Conservation (phyloP, 2,113 vertebrate species). For the Trogon melanurus region DNA sequence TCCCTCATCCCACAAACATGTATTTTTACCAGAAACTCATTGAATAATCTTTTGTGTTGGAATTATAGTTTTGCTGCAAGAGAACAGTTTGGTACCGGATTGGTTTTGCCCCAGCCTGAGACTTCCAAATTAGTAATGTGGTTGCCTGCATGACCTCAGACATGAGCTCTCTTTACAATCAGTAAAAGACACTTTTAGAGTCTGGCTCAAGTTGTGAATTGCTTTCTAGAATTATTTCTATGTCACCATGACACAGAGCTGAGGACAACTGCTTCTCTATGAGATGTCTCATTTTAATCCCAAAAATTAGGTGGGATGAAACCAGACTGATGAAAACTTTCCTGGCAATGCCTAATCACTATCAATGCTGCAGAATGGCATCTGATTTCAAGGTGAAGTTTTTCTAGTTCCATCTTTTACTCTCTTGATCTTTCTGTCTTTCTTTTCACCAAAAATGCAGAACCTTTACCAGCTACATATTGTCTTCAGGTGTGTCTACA, state of each 20-base stretch:
- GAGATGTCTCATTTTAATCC: not conserved
- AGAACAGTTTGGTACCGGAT: not conserved
- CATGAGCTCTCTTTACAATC: not conserved
- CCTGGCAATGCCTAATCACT: not conserved
- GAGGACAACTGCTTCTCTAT: not conserved
- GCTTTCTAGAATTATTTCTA: not conserved
- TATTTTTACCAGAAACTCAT: not conserved
- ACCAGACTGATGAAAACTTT: not conserved
- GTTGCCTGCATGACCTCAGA: not conserved
- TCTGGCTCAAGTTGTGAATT: not conserved
- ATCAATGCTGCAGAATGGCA: not conserved
- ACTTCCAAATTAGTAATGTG: not conserved
- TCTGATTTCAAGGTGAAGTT: not conserved
- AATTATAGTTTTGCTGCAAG: not conserved
- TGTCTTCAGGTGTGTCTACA: not conserved
- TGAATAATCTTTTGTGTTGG: not conserved
- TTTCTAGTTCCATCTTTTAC: not conserved
- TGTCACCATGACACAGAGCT: not conserved
- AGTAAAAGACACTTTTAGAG: not conserved
- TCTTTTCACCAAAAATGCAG: not conserved
- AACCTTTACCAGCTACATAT: not conserved
- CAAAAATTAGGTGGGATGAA: not conserved
- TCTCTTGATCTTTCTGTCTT: not conserved
- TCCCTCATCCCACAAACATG: not conserved
- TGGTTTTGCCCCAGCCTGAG: not conserved